Evolutionary conservation across 2,113 vertebrate species (phyloP).

Genomic region (Nettapus auritus): DNA sequence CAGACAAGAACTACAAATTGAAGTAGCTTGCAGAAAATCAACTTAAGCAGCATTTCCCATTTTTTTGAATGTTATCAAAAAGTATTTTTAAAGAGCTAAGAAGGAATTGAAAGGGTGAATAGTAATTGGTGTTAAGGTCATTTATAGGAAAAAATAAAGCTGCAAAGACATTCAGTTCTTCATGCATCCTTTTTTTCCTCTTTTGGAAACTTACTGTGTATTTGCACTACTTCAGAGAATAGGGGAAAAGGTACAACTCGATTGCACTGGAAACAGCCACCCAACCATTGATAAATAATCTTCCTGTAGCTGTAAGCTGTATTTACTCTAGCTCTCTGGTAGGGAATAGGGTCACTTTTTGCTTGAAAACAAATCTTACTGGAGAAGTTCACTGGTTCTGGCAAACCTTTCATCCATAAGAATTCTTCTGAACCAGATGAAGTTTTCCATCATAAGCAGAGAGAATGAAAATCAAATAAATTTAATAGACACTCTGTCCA

Average conservation of each 20-base stretch:
- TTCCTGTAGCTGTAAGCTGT: not conserved
- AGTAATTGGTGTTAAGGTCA: not conserved
- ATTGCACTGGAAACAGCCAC: not conserved
- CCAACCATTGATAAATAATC: not conserved
- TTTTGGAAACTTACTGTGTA: not conserved
- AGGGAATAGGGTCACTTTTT: not conserved
- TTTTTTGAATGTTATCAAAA: not conserved
- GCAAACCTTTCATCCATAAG: not conserved
- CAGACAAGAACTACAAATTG: not conserved
- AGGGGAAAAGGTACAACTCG: not conserved
- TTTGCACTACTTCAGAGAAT: not conserved
- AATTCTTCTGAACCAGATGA: not conserved
- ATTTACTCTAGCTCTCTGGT: not conserved
- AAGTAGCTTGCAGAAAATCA: not conserved
- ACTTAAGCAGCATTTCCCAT: not conserved
- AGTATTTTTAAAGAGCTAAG: not conserved
- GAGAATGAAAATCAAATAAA: not conserved
- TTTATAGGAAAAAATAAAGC: not conserved
- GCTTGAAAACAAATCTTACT: not conserved
- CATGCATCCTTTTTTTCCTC: not conserved
- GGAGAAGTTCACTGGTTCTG: not conserved
- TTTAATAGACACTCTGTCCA: not conserved
- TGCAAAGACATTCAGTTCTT: not conserved
- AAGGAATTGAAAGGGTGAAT: not conserved
- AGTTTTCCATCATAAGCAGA: not conserved